These are phyloP conservation scores for Drosophila lowei DNA, from an alignment of 1,140 invertebrate genomes.

Conservation along the genomic window DNA sequence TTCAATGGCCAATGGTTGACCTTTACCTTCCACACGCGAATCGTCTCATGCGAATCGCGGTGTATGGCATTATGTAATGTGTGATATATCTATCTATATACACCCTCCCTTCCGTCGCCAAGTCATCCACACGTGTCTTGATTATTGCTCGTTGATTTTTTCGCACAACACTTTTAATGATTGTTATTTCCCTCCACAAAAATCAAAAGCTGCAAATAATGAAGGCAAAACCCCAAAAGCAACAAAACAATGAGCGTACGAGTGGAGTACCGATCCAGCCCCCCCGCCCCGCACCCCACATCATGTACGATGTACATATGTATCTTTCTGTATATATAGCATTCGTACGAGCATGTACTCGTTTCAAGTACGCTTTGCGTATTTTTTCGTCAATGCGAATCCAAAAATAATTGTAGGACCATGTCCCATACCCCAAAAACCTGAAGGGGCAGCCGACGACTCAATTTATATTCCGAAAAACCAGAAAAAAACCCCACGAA, in stretches of 20 bases:
- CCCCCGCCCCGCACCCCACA: background rate
- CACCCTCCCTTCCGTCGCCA: background rate
- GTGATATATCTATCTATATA: background rate
- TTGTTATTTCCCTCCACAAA: constrained; percentile 42
- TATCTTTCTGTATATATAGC: constrained; percentile 6
- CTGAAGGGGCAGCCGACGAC: background rate
- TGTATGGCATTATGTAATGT: too few relatives aligned
- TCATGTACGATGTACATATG: constrained; percentile 18
- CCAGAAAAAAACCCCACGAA: constrained; percentile 3
- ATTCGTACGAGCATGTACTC: background rate
- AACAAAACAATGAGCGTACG: constrained; percentile 18
- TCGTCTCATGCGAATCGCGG: too few relatives aligned
- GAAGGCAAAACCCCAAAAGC: constrained; percentile 44
- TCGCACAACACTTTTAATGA: constrained; percentile 37
- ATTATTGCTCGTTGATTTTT: constrained; percentile 54
- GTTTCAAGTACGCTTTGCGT: constrained; percentile 61
- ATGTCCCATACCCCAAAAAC: constrained; percentile 1
- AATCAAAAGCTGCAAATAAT: constrained; percentile 46
- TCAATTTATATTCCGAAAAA: constrained; percentile 41
- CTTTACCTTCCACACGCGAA: constrained; percentile 50
- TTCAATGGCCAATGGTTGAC: constrained; percentile 30
- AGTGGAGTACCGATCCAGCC: background rate
- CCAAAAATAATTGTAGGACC: constrained; percentile 68
- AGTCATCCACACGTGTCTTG: constrained; percentile 55
- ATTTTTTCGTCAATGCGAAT: constrained; percentile 68